Base-by-base conservation (phyloP, 2,888 invertebrate species). In the Rhingia rostrata region DNA sequence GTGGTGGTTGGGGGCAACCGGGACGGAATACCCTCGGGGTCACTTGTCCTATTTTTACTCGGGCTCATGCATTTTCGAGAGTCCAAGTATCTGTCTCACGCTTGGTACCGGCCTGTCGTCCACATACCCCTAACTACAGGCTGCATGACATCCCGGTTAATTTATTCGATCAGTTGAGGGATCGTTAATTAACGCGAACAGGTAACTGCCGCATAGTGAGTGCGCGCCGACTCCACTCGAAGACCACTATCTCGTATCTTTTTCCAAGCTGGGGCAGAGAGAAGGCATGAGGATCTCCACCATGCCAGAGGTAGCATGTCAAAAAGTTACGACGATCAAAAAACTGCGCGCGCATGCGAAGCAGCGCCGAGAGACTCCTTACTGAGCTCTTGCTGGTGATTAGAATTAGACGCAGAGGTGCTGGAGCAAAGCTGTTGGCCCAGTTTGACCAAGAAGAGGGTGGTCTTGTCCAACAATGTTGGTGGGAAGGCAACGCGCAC, bases 151-250 rank as follows among this genome's bases (percentile, higher is more conserved):
- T 80, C 69, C 47, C 67, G 60, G 82, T 85, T 86, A 86, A 87
- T 87, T 87, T 87, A 87, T 85, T 85, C 85, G 86, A 86, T 86
- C 86, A 86, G 77, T 80, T 85, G 86, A 83, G 75, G 86, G 86
- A 86, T 87, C 87, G 87, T 87, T 87, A 87, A 86, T 87, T 87
- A 87, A 87, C 86, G 86, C 86, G 86, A 86, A 81, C 80, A 78
- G 78, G 81, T 81, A 82, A 86, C 78, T 78, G 81, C 74, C 69
- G 72, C 75, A 63, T 73, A 58, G 41, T 60, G 75, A 66, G 67
- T 72, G 75, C 56, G 61, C 72, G 56, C 47, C 49, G 60, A 47
- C 53, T 12, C 12, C n/a, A 6, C 41, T 9, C 41, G 12, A 53
- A 47, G 6, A 33, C 32, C 66, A 56, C 41, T 66, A 81, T 85